phyloP scores from a whole-genome alignment of 2,113 vertebrate genomes.

The Dipodomys spectabilis region DNA sequence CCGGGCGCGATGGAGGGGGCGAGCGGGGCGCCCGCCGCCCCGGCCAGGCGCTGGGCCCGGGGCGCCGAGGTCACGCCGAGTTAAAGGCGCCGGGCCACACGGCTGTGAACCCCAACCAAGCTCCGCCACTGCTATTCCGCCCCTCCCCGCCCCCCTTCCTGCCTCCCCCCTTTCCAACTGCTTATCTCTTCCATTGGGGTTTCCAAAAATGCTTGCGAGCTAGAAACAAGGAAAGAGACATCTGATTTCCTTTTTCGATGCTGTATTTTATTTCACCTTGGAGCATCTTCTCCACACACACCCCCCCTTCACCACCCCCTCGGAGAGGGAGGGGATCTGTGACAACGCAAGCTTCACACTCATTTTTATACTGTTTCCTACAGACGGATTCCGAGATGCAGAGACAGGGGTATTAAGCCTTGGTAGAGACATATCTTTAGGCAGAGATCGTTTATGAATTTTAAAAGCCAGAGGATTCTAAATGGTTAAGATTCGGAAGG shows the following conservation, averaged over 20 bases:
- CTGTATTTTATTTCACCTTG: background rate
- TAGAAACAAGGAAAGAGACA: background rate
- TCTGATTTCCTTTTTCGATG: background rate
- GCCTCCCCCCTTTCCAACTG: background rate
- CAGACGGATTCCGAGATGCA: constrained; percentile 4
- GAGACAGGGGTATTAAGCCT: background rate
- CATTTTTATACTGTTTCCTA: background rate
- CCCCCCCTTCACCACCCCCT: too few species aligned
- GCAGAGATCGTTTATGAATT: too few species aligned
- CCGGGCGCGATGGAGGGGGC: background rate
- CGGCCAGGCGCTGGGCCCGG: background rate
- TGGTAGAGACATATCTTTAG: background rate
- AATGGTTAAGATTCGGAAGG: constrained; percentile 47
- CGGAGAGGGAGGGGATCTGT: background rate
- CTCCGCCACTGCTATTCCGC: background rate
- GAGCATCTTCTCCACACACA: background rate
- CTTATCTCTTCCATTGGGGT: background rate
- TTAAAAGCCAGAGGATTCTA: background rate
- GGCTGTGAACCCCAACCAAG: background rate
- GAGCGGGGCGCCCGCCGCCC: background rate
- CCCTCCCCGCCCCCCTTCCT: too few species aligned
- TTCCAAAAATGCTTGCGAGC: constrained; percentile 9
- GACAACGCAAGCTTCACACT: constrained; percentile 12
- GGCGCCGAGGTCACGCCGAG: constrained; percentile 48
- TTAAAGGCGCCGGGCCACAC: background rate